A percentile compares a stretch with the other conserved stretches of the same genome.
These are phyloP conservation scores for Pseudomugil tenellus DNA, from an alignment of 2,797 vertebrate genomes.

Conservation along the genomic window DNA sequence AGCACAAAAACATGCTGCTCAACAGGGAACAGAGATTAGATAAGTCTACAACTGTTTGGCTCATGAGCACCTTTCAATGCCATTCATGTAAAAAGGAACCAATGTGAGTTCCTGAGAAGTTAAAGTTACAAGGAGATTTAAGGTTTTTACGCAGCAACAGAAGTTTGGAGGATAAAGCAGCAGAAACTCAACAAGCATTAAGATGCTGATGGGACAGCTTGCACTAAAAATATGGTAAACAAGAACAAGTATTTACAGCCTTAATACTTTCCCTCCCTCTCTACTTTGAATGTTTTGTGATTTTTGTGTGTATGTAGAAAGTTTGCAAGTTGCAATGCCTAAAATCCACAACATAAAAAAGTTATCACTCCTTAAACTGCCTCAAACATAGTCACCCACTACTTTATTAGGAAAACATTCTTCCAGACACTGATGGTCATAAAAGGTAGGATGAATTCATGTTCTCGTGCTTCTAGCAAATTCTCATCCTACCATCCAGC, in stretches of 20 bases:
- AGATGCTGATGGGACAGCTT: constrained; percentile 48
- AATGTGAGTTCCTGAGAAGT: constrained; percentile 24
- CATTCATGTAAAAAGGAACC: constrained; percentile 37
- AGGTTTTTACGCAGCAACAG: constrained; percentile 10
- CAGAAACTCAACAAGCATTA: constrained; percentile 47
- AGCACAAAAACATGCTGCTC: constrained; percentile 6
- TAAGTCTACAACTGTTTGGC: constrained; percentile 51
- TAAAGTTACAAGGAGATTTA: constrained; percentile 2
- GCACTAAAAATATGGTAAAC: constrained; percentile 23
- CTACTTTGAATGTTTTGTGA: background rate
- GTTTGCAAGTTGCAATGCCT: background rate
- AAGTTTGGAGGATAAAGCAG: constrained; percentile 33
- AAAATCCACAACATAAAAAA: background rate
- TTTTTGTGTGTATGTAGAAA: background rate
- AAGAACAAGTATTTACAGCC: constrained; percentile 17
- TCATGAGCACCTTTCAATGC: constrained; percentile 24
- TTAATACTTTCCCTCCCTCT: constrained; percentile 3
- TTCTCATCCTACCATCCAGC: too few relatives aligned
- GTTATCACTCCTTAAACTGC: background rate
- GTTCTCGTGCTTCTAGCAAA: too few relatives aligned
- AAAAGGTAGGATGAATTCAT: too few relatives aligned
- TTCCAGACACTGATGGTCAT: too few relatives aligned
- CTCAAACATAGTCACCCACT: too few relatives aligned
- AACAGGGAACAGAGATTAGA: constrained; percentile 25
- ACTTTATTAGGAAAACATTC: too few relatives aligned